Conservation (phyloP, 35 echinoderm and acorn worm species). For the Hemicentrotus pulcherrimus region DNA sequence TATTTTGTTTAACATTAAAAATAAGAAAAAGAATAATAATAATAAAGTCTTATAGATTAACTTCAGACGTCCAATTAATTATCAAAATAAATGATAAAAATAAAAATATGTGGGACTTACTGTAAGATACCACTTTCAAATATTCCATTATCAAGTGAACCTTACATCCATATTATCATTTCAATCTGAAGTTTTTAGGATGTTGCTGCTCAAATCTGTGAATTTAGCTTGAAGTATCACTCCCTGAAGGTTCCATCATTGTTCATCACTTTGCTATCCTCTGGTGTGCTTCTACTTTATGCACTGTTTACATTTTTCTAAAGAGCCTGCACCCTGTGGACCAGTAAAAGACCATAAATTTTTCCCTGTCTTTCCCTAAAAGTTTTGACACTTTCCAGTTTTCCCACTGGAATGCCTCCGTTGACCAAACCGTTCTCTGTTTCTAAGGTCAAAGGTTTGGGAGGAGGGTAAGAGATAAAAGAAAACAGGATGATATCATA, state of each 20-base stretch:
- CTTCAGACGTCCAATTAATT: too few relatives aligned
- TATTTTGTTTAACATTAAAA: too few relatives aligned
- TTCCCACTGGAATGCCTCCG: background rate
- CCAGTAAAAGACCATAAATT: constrained; percentile 41
- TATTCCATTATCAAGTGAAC: too few relatives aligned
- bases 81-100: too few relatives aligned
- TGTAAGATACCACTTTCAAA: too few relatives aligned
- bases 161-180: background rate
- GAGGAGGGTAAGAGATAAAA: background rate
- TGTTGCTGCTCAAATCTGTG: background rate
- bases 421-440: background rate
- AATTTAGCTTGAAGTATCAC: background rate
- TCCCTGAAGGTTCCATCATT: background rate
- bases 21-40: too few relatives aligned
- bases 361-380: constrained; percentile 12
- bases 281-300: constrained; percentile 15
- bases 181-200: background rate
- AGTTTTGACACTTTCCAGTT: constrained; percentile 40
- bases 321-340: constrained; percentile 22
- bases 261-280: background rate
- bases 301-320: constrained; percentile 37
- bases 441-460: background rate
- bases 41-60: too few relatives aligned
- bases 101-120: too few relatives aligned
- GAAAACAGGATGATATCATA: background rate